Evolutionary conservation across 1,140 invertebrate species (phyloP), one percentile per base, ranked within the genome.

Genomic region (Drosophila athabasca): DNA sequence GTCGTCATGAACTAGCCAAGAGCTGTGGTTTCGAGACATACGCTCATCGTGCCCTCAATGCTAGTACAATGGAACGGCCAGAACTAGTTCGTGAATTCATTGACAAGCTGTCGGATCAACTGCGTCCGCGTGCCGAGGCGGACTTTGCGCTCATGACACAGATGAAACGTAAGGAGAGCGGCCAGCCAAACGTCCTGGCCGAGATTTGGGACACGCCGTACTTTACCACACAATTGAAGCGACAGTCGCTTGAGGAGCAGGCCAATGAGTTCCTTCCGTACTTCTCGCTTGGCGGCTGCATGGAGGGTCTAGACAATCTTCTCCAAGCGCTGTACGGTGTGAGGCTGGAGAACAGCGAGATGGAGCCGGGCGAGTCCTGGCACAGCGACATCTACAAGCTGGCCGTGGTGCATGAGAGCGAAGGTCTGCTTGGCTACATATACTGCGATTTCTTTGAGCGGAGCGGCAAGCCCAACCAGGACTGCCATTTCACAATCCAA

Each of bases 401-500:
- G 55, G 95, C 94, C 29, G 96, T 98, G 19, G 93, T 95, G 9
- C 95, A 98, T 83, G 94, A 96, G 64, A 93, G 87, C 2, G 96
- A 98, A 82, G 95, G 95, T 9, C 88, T 96, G 17, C 92, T 99
- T 6, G 99, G 99, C 0, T 95, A 98, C 85, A 99, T 99, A 84
- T 99, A 99, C 92, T 99, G 98, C 92, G 99, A 99, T 93, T 96
- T 99, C 88, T 99, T 97, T 91, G 96, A 97, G 90, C 93, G 99
- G 55, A 85, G 93, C 39, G 95, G 95, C 6, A 99, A 99, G 92
- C 95, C 97, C 26, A 95, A 97, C 92, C 98, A 99, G 93, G 99
- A 99, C 91, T 99, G 99, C 90, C 99, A 99, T 92, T 99, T 99
- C 92, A 99, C 98, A 0, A 99, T 99, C 68, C 95, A 96, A 87